Conservation (phyloP, 2,113 vertebrate species). For the Brachyhypopomus occidentalis region DNA sequence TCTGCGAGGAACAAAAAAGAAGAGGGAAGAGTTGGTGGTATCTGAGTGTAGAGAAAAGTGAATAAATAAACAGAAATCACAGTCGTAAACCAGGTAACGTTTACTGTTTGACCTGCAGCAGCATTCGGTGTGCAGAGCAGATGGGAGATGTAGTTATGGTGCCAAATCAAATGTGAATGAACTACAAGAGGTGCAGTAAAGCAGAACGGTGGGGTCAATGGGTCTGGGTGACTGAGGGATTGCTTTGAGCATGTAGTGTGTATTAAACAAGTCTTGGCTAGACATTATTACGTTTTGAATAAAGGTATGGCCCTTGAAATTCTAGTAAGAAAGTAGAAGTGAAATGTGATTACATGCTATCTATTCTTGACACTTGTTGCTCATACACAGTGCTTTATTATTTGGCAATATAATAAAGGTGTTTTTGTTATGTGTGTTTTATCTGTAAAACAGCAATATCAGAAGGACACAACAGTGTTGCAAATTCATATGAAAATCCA, state of each 20-base stretch:
- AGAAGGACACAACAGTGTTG: background rate
- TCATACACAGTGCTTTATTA: background rate
- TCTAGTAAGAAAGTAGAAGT: background rate
- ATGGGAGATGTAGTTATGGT: constrained; percentile 24
- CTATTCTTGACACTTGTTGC: background rate
- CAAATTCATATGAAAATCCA: background rate
- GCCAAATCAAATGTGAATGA: constrained; percentile 36
- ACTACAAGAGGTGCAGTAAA: constrained; percentile 21
- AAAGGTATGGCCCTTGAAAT: background rate
- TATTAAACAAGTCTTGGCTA: background rate
- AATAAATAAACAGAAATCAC: constrained; percentile 23
- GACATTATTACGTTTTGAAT: background rate
- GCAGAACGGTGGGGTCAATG: constrained; percentile 3
- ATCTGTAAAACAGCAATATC: background rate
- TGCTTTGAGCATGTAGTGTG: background rate
- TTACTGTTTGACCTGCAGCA: constrained; percentile 38
- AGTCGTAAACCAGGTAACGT: constrained; percentile 10
- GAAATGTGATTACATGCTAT: background rate
- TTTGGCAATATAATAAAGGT: background rate
- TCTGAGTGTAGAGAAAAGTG: constrained; percentile 60
- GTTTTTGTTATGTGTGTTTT: background rate
- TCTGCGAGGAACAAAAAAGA: constrained; percentile 87
- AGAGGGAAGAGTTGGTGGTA: constrained; percentile 79
- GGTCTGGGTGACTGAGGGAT: too few relatives aligned
- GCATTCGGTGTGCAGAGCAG: constrained; percentile 30